These are phyloP conservation scores for Nyctibius bracteatus DNA, from an alignment of 2,113 vertebrate species.

Conservation along the genomic window DNA sequence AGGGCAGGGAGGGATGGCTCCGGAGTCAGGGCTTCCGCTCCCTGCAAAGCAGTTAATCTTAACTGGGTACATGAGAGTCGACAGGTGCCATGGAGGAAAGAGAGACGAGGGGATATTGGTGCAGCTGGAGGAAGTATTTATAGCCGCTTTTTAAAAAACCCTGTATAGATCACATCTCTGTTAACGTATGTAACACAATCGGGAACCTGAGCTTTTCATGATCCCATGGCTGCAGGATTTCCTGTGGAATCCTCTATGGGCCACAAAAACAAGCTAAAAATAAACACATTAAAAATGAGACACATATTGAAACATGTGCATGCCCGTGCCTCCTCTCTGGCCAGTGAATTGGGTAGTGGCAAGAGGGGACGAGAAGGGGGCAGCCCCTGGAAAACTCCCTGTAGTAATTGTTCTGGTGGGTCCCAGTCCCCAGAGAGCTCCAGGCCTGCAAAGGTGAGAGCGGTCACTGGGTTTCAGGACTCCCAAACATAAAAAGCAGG, in stretches of 20 bases:
- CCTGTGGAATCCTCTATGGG: conserved; percentile 50
- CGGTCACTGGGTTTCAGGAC: not conserved
- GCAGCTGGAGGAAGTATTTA: conserved; percentile 71
- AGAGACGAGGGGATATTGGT: conserved; percentile 48
- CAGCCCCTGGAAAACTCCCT: not conserved
- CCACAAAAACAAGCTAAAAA: conserved; percentile 61
- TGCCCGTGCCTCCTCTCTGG: not conserved
- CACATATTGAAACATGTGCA: not conserved
- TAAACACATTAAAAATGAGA: conserved; percentile 6
- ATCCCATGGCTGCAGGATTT: conserved; percentile 57
- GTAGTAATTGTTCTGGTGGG: not conserved
- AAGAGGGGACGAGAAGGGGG: not conserved
- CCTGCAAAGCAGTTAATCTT: conserved; percentile 25
- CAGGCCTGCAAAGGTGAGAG: not conserved
- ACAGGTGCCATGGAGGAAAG: conserved; percentile 58
- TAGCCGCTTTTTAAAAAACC: conserved; percentile 46
- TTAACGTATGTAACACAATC: conserved; percentile 62
- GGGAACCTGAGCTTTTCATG: conserved; percentile 28
- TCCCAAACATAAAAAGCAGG: not conserved
- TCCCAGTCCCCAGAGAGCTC: not conserved
- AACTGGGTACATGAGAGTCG: conserved; percentile 49
- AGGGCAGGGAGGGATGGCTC: not conserved
- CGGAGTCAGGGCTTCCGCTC: not conserved
- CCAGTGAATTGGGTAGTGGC: not conserved
- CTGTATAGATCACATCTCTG: conserved; percentile 31